Evolutionary conservation across 1,140 invertebrate species (phyloP), one percentile per base, ranked within the genome.

Genomic region (Drosophila sp.): DNA sequence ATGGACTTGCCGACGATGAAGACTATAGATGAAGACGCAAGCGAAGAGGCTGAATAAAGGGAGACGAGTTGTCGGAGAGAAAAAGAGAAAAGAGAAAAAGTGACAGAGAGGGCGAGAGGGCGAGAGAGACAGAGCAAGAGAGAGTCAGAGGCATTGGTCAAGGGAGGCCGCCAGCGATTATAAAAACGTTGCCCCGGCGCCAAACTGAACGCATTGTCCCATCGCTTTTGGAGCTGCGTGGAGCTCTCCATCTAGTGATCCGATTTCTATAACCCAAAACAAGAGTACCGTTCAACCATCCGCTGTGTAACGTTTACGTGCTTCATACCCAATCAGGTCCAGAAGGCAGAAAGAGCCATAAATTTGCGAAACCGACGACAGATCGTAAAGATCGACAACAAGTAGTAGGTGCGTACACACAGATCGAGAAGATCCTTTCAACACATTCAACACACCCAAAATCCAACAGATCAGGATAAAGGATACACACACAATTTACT

Each of bases 201-300:
- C 66, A 75, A 63, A 74, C 66, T 78, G 84, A 89, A 84, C 83
- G 83, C 83, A 89, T 83, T 89, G 84, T 89, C 84, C 83, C 80
- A 80, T 82, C 79, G 83, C 84, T 83, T 76, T 89, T 89, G 84
- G 83, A 89, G 83, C 83, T 78, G 83, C 84, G 80, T 83, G 76
- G 80, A 89, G 83, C 83, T 89, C 84, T 89, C 83, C 84, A 87
- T 83, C 46, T 75, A 83, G 84, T 89, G 76, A 78, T 76, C 66
- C 41, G 50, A 70, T 61, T 63, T 73, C 38, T 50, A 14, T 32
- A 18, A 27, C 36, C n/a, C 51, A 11, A 25, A 18, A 34, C 43
- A 34, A 16, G 25, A 48, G 29, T 38, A 76, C 43, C 43, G 63
- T 66, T 74, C 46, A n/a, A 38, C 11, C 29, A 21, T n/a, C n/a